phyloP scores from a whole-genome alignment of 2,888 invertebrate species.

The Megamerina dolium region DNA sequence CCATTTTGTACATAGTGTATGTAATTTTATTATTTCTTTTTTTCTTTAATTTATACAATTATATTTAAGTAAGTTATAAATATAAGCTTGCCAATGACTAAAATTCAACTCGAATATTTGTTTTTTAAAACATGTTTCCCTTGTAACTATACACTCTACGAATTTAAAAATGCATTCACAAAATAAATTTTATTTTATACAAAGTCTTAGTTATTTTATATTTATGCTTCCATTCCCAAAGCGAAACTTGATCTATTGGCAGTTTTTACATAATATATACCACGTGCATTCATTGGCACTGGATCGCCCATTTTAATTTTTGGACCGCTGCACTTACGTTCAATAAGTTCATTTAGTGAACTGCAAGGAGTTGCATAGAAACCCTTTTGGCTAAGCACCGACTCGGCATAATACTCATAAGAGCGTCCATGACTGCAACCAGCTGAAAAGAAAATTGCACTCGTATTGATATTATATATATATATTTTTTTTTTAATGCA shows the following conservation, averaged over 20 bases:
- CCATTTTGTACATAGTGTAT: too few species aligned
- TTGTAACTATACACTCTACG: too few species aligned
- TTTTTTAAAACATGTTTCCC: too few species aligned
- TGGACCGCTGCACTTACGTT: conserved; percentile 37
- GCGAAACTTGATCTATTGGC: conserved; percentile 55
- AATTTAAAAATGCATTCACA: too few species aligned
- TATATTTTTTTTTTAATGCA: not conserved
- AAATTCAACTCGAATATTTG: too few species aligned
- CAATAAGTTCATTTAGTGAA: conserved; percentile 46
- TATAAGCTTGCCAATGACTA: too few species aligned
- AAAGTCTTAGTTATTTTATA: too few species aligned
- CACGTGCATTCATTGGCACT: conserved; percentile 46
- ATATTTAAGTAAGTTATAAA: too few species aligned
- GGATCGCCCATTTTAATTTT: conserved; percentile 57
- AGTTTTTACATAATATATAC: conserved; percentile 60
- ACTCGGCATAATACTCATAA: conserved; percentile 59
- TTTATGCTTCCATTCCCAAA: conserved; percentile 36
- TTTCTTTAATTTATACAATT: too few species aligned
- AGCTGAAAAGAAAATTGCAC: conserved; percentile 41
- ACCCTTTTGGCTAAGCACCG: conserved; percentile 53
- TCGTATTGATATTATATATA: not conserved
- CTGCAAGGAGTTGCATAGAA: conserved; percentile 57
- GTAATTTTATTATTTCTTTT: too few species aligned
- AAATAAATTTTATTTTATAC: too few species aligned
- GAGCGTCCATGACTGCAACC: conserved; percentile 67